Percentiles rank a stretch among this genome's conserved stretches.
These are phyloP conservation scores for Glandiceps talaboti DNA, from an alignment of 53 echinoderm and acorn worm species.

Conservation along the genomic window DNA sequence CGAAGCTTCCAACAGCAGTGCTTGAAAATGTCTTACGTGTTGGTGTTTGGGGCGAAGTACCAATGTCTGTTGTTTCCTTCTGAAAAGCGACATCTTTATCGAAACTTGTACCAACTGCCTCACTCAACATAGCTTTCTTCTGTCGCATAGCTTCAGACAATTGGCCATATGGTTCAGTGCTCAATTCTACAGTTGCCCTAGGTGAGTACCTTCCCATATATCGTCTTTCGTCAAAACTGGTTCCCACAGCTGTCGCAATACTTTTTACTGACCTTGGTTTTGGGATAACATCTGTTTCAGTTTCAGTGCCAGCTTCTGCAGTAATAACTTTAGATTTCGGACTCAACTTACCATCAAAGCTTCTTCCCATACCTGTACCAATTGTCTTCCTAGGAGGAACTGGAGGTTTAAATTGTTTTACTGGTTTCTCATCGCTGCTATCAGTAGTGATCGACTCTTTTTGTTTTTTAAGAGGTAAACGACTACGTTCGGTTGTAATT, in stretches of 20 bases:
- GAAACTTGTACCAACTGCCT: background rate
- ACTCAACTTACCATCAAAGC: constrained; percentile 36
- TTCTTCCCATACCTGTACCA: constrained; percentile 69
- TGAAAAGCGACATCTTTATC: background rate
- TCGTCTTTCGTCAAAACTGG: constrained; percentile 33
- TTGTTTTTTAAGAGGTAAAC: background rate
- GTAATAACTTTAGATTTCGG: background rate
- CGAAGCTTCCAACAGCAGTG: background rate
- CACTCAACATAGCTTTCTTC: background rate
- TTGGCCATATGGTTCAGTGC: background rate
- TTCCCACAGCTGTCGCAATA: constrained; percentile 30
- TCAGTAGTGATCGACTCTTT: background rate
- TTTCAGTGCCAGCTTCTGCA: background rate
- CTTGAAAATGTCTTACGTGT: background rate
- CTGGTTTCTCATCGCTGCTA: background rate
- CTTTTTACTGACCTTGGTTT: background rate
- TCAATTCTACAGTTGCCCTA: constrained; percentile 11
- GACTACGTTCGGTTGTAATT: background rate
- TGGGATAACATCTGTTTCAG: background rate
- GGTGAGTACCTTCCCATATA: constrained; percentile 18
- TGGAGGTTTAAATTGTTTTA: constrained; percentile 1
- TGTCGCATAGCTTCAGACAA: background rate
- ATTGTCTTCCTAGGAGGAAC: constrained; percentile 31
- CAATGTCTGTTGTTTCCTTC: background rate
- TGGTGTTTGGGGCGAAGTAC: background rate